Percentiles rank a stretch among this genome's conserved stretches.
phyloP scores from a whole-genome alignment of 2,113 vertebrate species.

The Alouatta palliata region DNA sequence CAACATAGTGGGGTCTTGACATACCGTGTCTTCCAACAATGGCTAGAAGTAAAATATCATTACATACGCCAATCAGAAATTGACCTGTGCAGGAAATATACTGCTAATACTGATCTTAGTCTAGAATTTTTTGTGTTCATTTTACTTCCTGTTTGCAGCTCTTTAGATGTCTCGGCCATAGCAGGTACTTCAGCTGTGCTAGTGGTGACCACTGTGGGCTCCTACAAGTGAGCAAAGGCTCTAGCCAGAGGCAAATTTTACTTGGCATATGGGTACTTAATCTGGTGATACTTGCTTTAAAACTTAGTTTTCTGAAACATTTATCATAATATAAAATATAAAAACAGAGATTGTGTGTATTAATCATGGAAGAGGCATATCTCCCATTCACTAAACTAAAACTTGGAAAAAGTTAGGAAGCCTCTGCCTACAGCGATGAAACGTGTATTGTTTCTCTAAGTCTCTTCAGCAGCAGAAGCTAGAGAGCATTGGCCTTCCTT shows the following conservation, averaged over 20 bases:
- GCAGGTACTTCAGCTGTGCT: background rate
- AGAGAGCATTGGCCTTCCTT: background rate
- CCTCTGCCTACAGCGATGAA: fast-evolving
- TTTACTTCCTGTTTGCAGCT: background rate
- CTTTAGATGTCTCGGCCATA: background rate
- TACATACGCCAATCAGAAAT: background rate
- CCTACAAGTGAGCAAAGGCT: background rate
- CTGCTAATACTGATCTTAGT: background rate
- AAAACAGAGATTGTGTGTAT: background rate
- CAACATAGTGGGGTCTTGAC: background rate
- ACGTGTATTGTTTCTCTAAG: background rate
- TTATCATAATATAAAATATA: background rate
- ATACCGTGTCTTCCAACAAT: background rate
- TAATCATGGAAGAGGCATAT: background rate
- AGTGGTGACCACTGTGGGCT: fast-evolving
- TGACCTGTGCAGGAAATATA: fast-evolving
- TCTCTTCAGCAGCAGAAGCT: background rate
- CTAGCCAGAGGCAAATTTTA: too few species aligned
- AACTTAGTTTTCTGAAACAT: background rate
- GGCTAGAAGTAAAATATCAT: background rate
- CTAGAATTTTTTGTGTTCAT: background rate
- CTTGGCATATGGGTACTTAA: background rate
- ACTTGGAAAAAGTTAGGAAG: background rate
- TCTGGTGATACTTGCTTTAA: background rate
- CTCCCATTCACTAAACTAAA: background rate